Evolutionary conservation across 2,113 vertebrate species (phyloP).

Genomic region (Antechinus flavipes): DNA sequence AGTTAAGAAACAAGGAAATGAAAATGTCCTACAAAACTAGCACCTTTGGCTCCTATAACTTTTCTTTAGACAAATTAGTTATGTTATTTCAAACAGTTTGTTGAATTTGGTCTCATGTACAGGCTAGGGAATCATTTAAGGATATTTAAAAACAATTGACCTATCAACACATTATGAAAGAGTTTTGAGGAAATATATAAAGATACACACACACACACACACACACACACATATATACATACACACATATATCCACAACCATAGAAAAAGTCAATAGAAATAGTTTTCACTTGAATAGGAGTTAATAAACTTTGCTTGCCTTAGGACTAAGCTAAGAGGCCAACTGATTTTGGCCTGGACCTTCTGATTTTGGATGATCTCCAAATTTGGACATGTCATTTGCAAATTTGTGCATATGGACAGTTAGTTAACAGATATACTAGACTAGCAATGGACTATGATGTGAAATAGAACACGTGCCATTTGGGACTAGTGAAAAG

Average conservation of each 20-base stretch:
- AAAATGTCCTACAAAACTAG: neutral
- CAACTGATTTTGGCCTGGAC: neutral
- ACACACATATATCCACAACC: neutral
- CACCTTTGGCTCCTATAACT: neutral
- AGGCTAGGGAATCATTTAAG: neutral
- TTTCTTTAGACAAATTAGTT: neutral
- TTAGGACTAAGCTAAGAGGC: neutral
- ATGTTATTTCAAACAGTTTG: neutral
- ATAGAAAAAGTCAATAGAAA: constrained; percentile 26
- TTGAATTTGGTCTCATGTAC: neutral
- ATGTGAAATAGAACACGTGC: constrained; percentile 24
- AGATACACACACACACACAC: neutral
- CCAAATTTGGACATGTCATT: constrained; percentile 7
- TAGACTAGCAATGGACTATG: constrained; percentile 20
- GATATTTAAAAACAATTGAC: neutral
- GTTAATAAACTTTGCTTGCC: neutral
- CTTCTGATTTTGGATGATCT: constrained; percentile 19
- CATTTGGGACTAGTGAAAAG: constrained; percentile 14
- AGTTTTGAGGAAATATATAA: neutral
- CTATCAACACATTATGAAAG: neutral
- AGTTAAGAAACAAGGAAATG: neutral
- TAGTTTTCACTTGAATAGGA: constrained; percentile 25
- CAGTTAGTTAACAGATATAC: constrained; percentile 27
- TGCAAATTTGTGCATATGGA: constrained; percentile 8
- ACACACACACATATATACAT: too few relatives aligned